Base-by-base conservation (phyloP, 2,888 invertebrate genomes). In the Scaptomyza reducta region DNA sequence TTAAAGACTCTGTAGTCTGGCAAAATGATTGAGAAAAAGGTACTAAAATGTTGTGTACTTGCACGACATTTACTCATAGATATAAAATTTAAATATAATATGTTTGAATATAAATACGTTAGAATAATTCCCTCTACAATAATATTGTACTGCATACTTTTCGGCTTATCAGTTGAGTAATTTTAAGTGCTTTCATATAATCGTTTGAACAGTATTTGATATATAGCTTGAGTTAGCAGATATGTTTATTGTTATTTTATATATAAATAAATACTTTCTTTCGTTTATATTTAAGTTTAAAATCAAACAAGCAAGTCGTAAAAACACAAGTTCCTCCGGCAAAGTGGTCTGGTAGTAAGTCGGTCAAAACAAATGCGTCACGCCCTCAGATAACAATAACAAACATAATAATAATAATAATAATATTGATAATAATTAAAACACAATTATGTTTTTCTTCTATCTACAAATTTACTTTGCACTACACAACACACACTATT, bases 291-390 rank as follows among this genome's bases (percentile, higher is more conserved):
- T 33, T 14, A 38, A 51, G 11, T 6, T 16, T 16, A 10, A 22
- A 44, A 27, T 4, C 16, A 31, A 29, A 14, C 2, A n/a, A 31
- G 27, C 29, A 11, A 63, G 53, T 57, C 65, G 40, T 41, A 38
- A 65, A 6, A 35, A 38, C 14, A 33, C 31, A 62, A 38, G 35
- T 38, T 58, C 41, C 50, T 61, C 29, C 62, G 50, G 57, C 69
- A 82, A 85, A 80, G 85, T 77, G 73, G 80, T 85, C 66, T 87
- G 85, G 87, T 79, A 82, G 87, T 74, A 70, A 85, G 84, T 85
- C 74, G 64, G 18, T 68, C 54, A 58, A 70, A 70, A 62, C 53
- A 63, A 68, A 59, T 55, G 53, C 49, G 53, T 29, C 57, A 40
- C 13, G 31, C 3, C 16, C 47, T 50, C 50, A 25, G 38, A 38